Conservation (phyloP, 2,113 vertebrate genomes). For the Melospiza melodia region DNA sequence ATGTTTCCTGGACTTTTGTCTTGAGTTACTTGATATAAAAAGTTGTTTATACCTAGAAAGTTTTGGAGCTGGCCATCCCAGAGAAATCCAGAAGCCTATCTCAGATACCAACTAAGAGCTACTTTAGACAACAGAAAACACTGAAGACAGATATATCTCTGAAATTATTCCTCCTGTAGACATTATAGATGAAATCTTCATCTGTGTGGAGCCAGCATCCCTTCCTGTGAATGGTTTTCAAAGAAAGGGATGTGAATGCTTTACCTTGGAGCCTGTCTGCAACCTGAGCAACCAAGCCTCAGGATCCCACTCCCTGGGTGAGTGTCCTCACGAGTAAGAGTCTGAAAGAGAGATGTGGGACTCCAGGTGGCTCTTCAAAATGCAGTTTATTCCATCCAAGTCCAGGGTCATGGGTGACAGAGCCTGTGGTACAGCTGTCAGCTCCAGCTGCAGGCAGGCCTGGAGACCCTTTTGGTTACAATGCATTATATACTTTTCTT, state of each 20-base stretch:
- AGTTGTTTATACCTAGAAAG: not conserved
- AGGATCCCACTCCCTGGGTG: not conserved
- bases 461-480: no score
- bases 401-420: no score
- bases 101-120: not conserved
- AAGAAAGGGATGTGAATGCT: not conserved
- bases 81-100: not conserved
- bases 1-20: not conserved
- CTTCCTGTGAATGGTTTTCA: not conserved
- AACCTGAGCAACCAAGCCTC: fast-evolving
- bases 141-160: not conserved
- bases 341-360: no score
- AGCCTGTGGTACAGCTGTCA: no score
- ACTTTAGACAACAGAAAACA: not conserved
- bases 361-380: no score
- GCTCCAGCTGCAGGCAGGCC: no score
- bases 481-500: no score
- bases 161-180: not conserved
- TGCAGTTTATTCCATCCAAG: no score
- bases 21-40: not conserved
- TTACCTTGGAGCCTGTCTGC: fast-evolving
- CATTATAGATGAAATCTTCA: not conserved
- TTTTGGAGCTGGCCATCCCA: not conserved
- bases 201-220: not conserved
- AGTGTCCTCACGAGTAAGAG: fast-evolving